Evolutionary conservation across 1,140 invertebrate genomes (phyloP).

Genomic region (Diorhabda elongata): DNA sequence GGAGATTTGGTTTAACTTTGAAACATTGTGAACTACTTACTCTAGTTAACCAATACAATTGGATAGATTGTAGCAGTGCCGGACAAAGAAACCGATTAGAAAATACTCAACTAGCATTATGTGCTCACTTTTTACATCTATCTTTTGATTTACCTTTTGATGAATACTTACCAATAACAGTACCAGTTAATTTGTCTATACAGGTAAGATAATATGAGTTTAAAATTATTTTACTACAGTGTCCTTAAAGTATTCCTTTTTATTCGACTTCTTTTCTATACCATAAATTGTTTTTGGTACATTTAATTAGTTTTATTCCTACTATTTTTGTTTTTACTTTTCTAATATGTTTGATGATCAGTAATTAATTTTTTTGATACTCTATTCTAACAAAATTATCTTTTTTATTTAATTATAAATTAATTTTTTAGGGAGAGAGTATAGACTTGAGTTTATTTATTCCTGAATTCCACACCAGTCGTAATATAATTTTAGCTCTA

Average conservation of each 20-base stretch:
- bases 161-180: conserved; percentile 84
- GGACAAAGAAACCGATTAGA: conserved; percentile 66
- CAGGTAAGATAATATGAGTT: conserved; percentile 53
- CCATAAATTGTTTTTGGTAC: too few species aligned
- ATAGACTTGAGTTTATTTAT: conserved; percentile 85
- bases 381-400: too few species aligned
- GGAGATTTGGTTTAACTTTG: conserved; percentile 84
- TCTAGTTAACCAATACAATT: conserved; percentile 95
- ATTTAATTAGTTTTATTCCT: too few species aligned
- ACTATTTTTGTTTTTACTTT: too few species aligned
- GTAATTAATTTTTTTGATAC: too few species aligned
- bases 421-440: conserved; percentile 68
- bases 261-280: too few species aligned
- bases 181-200: conserved; percentile 87
- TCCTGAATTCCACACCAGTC: conserved; percentile 86
- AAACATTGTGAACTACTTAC: conserved; percentile 96
- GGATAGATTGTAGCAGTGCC: conserved; percentile 95
- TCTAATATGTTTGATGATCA: too few species aligned
- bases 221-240: too few species aligned
- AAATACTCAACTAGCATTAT: conserved; percentile 90
- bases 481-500: conserved; percentile 76
- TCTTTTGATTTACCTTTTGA: conserved; percentile 89
- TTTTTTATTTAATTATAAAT: conserved; percentile 5
- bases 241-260: too few species aligned
- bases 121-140: conserved; percentile 88